Conservation (phyloP, 1,140 invertebrate species). For the Pachyrhynchus sulphureomaculatus region DNA sequence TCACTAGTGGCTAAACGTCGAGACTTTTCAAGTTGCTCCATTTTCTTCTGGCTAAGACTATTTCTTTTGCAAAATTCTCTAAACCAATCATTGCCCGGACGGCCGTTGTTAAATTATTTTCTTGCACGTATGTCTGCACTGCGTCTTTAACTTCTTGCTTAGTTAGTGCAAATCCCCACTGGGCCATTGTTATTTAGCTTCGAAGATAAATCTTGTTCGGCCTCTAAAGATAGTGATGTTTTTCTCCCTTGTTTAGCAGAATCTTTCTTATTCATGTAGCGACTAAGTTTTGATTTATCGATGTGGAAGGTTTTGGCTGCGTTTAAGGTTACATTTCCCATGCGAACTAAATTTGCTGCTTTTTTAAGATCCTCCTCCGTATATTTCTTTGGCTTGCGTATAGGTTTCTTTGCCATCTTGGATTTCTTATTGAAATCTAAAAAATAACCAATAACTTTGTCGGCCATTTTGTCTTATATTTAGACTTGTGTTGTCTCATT, state of each 20-base stretch:
- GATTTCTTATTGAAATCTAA: no score
- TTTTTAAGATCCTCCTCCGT: no score
- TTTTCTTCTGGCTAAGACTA: slow-evolving; percentile 11
- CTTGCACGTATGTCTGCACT: slow-evolving; percentile 9
- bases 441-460: no score
- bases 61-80: slow-evolving; percentile 2
- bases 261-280: not conserved
- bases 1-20: not conserved
- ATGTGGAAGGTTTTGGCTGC: not conserved
- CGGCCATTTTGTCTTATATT: no score
- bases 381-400: no score
- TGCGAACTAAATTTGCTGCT: no score
- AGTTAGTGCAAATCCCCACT: slow-evolving; percentile 20
- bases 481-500: no score
- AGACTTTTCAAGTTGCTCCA: slow-evolving; percentile 6
- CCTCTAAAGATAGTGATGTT: not conserved
- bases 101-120: slow-evolving; percentile 16
- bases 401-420: no score
- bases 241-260: not conserved
- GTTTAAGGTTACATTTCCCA: not conserved
- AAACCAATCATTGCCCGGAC: slow-evolving; percentile 21
- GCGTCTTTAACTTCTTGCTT: not conserved
- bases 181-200: slow-evolving; percentile 6
- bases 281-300: not conserved
- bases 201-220: not conserved